phyloP scores from a whole-genome alignment of 2,113 vertebrate species.

The Hiodon tergisus region DNA sequence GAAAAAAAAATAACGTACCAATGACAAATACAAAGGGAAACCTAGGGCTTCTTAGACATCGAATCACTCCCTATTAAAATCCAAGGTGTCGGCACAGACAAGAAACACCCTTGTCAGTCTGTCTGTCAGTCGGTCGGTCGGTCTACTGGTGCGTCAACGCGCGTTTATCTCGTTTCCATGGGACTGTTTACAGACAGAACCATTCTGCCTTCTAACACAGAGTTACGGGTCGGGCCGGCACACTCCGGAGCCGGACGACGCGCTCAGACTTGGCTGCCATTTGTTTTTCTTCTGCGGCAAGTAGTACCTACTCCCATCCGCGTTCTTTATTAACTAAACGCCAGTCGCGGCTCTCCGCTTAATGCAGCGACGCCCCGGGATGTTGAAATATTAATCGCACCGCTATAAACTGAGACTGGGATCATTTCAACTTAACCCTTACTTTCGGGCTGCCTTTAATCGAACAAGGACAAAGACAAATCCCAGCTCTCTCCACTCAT shows the following conservation, averaged over 20 bases:
- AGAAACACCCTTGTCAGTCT: not conserved
- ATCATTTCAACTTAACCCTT: conserved; percentile 35
- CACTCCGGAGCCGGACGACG: conserved; percentile 40
- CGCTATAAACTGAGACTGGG: conserved; percentile 34
- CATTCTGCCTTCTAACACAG: conserved; percentile 43
- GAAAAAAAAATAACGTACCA: conserved; percentile 28
- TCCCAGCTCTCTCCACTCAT: conserved; percentile 72
- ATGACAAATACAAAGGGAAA: conserved; percentile 31
- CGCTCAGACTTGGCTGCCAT: conserved; percentile 26
- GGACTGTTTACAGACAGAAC: conserved; percentile 25
- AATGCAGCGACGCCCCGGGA: conserved; percentile 37
- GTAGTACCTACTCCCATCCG: conserved; percentile 35
- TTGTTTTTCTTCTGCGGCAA: conserved; percentile 10
- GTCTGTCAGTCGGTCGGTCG: too few relatives aligned
- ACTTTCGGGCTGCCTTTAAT: conserved; percentile 38
- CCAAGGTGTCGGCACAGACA: conserved; percentile 6
- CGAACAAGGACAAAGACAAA: conserved; percentile 77
- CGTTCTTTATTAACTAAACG: conserved; percentile 46
- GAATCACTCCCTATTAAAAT: conserved; percentile 65
- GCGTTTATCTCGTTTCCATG: conserved; percentile 44
- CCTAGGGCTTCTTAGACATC: conserved; percentile 63
- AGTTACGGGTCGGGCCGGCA: conserved; percentile 47
- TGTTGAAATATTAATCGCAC: conserved; percentile 55
- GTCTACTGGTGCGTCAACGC: not conserved
- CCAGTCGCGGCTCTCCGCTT: conserved; percentile 40